Conservation (phyloP, 2,113 vertebrate species). For the Toxostoma redivivum region DNA sequence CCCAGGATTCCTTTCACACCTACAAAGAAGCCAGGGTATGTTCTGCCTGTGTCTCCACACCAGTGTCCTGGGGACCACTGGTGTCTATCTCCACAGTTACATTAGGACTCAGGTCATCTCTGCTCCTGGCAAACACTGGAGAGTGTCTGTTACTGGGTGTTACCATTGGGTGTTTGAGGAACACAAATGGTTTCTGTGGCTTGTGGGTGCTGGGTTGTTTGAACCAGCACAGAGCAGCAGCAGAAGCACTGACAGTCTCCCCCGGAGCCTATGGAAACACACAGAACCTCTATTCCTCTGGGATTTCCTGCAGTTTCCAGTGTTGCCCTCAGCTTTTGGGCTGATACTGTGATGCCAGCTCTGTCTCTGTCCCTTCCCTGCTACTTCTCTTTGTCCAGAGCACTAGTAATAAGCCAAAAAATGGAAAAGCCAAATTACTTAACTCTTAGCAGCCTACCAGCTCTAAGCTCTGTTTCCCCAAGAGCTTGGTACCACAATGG, state of each 20-base stretch:
- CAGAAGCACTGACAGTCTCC: background rate
- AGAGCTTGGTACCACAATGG: background rate
- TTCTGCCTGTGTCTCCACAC: background rate
- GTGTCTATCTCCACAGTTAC: fast-evolving
- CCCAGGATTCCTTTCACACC: background rate
- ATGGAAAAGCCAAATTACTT: background rate
- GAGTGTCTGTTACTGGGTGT: fast-evolving
- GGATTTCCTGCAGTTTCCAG: background rate
- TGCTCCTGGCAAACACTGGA: fast-evolving
- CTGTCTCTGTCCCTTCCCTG: background rate
- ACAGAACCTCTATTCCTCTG: fast-evolving
- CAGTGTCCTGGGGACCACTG: fast-evolving
- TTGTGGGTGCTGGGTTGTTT: background rate
- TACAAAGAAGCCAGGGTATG: background rate
- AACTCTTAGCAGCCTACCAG: background rate
- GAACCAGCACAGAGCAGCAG: background rate
- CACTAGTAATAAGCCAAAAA: background rate
- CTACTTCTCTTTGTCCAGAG: background rate
- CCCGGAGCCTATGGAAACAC: background rate
- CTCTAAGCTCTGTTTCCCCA: background rate
- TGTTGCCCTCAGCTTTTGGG: fast-evolving
- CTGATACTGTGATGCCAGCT: background rate
- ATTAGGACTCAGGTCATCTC: background rate
- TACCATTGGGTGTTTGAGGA: fast-evolving
- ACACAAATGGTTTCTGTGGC: background rate